Conservation (phyloP, 2,888 invertebrate species). For the Aricia artaxerxes region DNA sequence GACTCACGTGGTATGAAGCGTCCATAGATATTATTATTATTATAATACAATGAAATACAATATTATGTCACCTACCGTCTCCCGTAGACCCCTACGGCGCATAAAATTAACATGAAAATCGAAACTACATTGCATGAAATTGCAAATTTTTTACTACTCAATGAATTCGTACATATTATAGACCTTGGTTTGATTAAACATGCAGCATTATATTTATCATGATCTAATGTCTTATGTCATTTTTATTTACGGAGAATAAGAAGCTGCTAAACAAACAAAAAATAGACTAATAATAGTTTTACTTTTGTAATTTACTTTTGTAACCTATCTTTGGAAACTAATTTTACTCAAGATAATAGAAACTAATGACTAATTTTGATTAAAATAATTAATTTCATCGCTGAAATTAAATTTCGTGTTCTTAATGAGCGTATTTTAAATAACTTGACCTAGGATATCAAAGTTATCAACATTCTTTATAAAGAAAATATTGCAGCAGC, state of each 20-base stretch:
- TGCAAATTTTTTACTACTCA: background rate
- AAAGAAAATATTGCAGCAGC: slow-evolving; percentile 67
- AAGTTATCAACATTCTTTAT: slow-evolving; percentile 30
- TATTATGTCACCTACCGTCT: background rate
- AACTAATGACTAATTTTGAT: background rate
- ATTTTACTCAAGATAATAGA: background rate
- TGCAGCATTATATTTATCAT: background rate
- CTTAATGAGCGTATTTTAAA: background rate
- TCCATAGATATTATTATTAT: background rate
- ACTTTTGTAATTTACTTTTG: background rate
- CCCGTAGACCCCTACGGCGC: background rate
- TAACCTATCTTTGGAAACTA: background rate
- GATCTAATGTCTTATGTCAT: background rate
- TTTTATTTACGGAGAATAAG: background rate
- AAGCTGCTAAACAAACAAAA: background rate
- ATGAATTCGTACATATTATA: background rate
- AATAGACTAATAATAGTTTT: background rate
- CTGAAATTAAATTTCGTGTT: background rate
- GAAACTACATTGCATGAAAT: background rate
- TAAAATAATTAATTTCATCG: background rate
- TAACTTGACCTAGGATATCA: slow-evolving; percentile 14
- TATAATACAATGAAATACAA: background rate
- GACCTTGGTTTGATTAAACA: background rate
- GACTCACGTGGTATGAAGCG: too few relatives aligned
- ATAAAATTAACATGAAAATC: background rate